Conservation (phyloP, 2,113 vertebrate genomes). For the Osmerus mordax region DNA sequence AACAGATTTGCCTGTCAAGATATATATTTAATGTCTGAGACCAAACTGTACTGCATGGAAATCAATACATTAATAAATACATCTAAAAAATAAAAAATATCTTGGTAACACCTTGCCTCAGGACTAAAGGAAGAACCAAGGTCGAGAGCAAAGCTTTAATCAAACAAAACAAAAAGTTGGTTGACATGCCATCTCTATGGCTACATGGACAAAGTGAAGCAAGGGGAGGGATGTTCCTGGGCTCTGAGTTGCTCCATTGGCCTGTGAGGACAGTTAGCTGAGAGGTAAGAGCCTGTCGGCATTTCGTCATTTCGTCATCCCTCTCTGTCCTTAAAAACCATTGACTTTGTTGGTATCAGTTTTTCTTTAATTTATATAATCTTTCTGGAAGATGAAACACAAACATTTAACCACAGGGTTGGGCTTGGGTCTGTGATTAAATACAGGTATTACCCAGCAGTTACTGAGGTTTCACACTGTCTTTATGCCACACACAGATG, state of each 20-base stretch:
- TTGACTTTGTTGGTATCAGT: not conserved
- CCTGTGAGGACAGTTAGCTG: constrained; percentile 47
- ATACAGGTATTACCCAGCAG: too few species aligned
- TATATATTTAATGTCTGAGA: too few species aligned
- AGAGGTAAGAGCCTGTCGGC: constrained; percentile 58
- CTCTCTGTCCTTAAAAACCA: constrained; percentile 31
- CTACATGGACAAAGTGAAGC: constrained; percentile 18
- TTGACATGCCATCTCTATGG: constrained; percentile 19
- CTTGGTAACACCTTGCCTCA: constrained; percentile 8
- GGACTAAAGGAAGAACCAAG: constrained; percentile 26
- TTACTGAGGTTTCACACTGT: too few species aligned
- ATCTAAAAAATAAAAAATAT: not conserved
- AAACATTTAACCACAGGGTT: not conserved
- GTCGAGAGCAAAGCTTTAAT: constrained; percentile 15
- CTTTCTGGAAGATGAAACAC: too few species aligned
- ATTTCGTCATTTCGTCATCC: constrained; percentile 40
- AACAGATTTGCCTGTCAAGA: too few species aligned
- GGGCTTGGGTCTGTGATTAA: not conserved
- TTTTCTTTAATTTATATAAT: too few species aligned
- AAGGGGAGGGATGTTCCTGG: constrained; percentile 33
- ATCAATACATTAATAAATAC: too few species aligned
- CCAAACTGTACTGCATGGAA: too few species aligned
- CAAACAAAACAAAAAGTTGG: not conserved
- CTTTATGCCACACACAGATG: not conserved
- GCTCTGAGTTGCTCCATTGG: constrained; percentile 45